Evolutionary conservation across 2,888 invertebrate species (phyloP).

Genomic region (Drosophila meridionalis): DNA sequence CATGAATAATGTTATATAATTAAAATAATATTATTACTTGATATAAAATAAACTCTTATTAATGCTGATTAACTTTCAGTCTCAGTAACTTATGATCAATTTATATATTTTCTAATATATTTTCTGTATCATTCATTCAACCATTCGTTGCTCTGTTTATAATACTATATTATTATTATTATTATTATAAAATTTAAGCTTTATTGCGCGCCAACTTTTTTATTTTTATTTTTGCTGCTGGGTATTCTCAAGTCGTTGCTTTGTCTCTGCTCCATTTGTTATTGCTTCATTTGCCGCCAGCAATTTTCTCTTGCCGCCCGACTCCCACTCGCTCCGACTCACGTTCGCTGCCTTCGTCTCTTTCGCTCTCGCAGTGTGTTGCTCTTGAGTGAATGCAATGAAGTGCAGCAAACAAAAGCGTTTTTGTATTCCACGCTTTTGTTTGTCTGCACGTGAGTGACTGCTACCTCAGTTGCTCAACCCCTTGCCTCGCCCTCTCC

Average conservation of each 20-base stretch:
- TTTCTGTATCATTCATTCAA: neutral
- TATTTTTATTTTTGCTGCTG: neutral
- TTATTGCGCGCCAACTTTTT: neutral
- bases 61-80: neutral
- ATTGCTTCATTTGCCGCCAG: slow-evolving; percentile 38
- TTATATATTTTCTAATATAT: neutral
- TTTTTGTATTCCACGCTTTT: slow-evolving; percentile 63
- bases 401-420: slow-evolving; percentile 71
- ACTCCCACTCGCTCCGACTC: slow-evolving; percentile 1
- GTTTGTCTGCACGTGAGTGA: slow-evolving; percentile 70
- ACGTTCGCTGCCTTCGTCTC: neutral
- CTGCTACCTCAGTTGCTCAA: slow-evolving; percentile 19
- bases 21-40: neutral
- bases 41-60: neutral
- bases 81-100: neutral
- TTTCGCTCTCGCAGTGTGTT: slow-evolving; percentile 2
- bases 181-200: neutral
- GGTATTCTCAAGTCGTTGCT: slow-evolving; percentile 25
- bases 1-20: neutral
- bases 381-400: slow-evolving; percentile 64
- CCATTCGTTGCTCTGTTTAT: neutral
- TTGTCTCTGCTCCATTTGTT: slow-evolving; percentile 11
- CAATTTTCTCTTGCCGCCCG: slow-evolving; percentile 8
- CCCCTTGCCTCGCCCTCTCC: neutral
- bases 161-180: neutral